Base-by-base conservation (phyloP, 2,888 invertebrate genomes). In the Lithophane ornitopus region DNA sequence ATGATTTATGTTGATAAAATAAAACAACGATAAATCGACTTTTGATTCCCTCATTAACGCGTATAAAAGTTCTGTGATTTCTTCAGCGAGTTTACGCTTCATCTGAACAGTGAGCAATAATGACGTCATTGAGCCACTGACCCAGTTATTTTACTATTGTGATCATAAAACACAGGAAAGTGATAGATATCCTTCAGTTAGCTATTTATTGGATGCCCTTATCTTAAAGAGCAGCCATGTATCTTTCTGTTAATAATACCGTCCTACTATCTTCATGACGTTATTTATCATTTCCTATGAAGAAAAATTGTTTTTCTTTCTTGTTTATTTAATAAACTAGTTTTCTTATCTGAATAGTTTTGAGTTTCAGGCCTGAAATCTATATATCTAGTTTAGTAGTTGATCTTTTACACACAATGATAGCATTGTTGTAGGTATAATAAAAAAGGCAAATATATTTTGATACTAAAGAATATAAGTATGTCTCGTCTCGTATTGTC, bases 131-230 rank as follows among this genome's bases (percentile, higher is more conserved):
- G 84, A 89, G 86, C 85, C 87, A 87, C 89, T 90, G 92, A 91
- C 92, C 89, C 89, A 83, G 91, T 91, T 89, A 88, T 89, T 93
- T 92, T 90, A 91, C 87, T 90, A 88, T 89, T 89, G 85, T 87
- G 89, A 87, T 89, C 90, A 89, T 93, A 92, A 93, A 92, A 89
- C 88, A 85, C 80, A 84, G 86, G 87, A 86, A 89, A 87, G 88
- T 89, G 88, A 87, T 87, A 86, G 87, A 87, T 86, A 70, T 86
- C 82, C 85, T 73, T 63, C 70, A 69, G 54, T 76, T 77, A 63
- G 70, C 59, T 74, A 85, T 86, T 87, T 89, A 88, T 88, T 85
- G 74, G 52, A 73, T 78, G 63, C 67, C 58, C 76, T 78, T 75
- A 67, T 77, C 74, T 41, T 63, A 61, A 77, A 68, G 49, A 78